phyloP scores from a whole-genome alignment of 2,888 invertebrate species.

The Rosalia funebris region DNA sequence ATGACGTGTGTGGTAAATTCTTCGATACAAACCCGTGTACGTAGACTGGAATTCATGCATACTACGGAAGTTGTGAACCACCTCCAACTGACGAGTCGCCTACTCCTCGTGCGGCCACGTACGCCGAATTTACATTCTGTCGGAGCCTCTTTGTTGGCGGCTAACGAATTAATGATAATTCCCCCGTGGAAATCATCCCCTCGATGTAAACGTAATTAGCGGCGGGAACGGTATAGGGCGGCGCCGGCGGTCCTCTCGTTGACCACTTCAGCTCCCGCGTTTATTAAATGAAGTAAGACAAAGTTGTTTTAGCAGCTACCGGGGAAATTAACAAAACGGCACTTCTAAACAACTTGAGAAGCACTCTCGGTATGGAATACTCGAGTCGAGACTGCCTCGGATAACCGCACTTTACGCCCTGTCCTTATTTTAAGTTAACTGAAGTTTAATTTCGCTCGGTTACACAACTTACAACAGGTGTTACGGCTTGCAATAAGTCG shows the following conservation, averaged over 20 bases:
- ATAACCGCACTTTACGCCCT: slow-evolving; percentile 23
- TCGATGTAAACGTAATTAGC: slow-evolving; percentile 37
- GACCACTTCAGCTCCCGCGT: slow-evolving; percentile 17
- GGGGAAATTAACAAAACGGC: slow-evolving; percentile 23
- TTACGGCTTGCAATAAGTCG: slow-evolving; percentile 1
- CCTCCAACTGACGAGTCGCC: no score
- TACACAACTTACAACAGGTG: slow-evolving; percentile 21
- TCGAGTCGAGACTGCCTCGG: slow-evolving; percentile 18
- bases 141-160: slow-evolving; percentile 5
- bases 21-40: no score
- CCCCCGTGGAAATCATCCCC: slow-evolving; percentile 12
- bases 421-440: slow-evolving; percentile 17
- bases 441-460: slow-evolving; percentile 23
- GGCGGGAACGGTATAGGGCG: slow-evolving; percentile 20
- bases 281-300: slow-evolving; percentile 12
- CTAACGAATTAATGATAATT: slow-evolving; percentile 25
- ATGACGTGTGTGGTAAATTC: no score
- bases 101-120: no score
- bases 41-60: no score
- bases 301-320: slow-evolving; percentile 13
- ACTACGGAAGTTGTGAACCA: no score
- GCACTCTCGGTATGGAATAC: slow-evolving; percentile 16
- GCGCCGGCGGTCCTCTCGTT: no score
- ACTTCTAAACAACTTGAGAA: slow-evolving; percentile 26
- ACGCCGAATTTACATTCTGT: neutral